Base-by-base conservation (phyloP, 2,113 vertebrate species). In the Prietella phreatophila region DNA sequence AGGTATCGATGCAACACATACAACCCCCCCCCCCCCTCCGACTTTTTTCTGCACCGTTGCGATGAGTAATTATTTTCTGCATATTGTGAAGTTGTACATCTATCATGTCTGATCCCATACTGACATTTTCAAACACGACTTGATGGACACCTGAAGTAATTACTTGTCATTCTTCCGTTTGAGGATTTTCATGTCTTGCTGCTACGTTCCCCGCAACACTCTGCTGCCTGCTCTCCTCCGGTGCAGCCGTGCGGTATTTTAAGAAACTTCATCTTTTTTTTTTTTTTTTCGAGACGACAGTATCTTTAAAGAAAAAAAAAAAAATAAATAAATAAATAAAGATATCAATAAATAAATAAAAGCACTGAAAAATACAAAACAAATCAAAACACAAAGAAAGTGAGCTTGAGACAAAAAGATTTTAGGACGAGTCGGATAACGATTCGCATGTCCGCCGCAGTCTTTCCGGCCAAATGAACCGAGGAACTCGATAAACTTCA, bases 91-190 rank as follows among this genome's bases (percentile, higher is more conserved):
- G 94, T 95, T 95, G 95, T 94, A 95, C 92, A 92, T 91, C 89
- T 94, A 94, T 95, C 94, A 94, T 93, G 93, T 94, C 84, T 93
- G 94, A 94, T 94, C 92, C 93, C 93, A 94, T 93, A 93, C 94
- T 89, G 61, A 94, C 94, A 94, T 95, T 94, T 89, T 90, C 95
- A 95, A 94, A 95, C 93, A 95, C 84, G 83, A 92, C 91, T 93
- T 96, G 95, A 96, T 90, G 92, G 95, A 96, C 94, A 95, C 91
- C 94, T 90, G 93, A 93, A 94, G 95, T 95, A 96, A 96, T 96
- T 95, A 94, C 94, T 94, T 96, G 95, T 96, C 95, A 95, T 92
- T 96, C 94, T 94, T 50, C 91, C 92, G 93, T 94, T 93, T 89
- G 92, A 93, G 91, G 88, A 92, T 93, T 92, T 92, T 92, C 92